Conservation (phyloP, 2,888 invertebrate genomes). For the Octonoba sinensis region DNA sequence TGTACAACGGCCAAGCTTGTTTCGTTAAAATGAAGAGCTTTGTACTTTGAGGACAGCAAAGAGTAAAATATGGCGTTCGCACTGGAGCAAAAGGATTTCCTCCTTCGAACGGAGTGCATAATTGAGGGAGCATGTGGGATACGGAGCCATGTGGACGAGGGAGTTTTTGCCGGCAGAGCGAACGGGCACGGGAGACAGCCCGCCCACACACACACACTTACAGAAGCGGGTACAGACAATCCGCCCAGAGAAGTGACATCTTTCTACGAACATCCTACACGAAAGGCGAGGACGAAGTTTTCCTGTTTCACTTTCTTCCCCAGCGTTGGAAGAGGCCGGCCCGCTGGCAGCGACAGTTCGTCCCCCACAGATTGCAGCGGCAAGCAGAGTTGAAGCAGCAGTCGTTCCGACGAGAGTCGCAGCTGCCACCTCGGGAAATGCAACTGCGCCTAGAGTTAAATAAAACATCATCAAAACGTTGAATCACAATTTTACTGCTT, state of each 20-base stretch:
- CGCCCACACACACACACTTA: slow-evolving; percentile 15
- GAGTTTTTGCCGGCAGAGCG: too few relatives aligned
- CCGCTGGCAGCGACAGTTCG: slow-evolving; percentile 88
- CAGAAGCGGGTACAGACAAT: slow-evolving; percentile 27
- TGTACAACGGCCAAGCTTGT: too few relatives aligned
- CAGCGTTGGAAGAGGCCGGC: slow-evolving; percentile 83
- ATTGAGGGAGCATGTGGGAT: too few relatives aligned
- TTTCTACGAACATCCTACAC: too few relatives aligned
- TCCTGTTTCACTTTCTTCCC: slow-evolving; percentile 41
- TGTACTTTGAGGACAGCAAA: slow-evolving; percentile 48
- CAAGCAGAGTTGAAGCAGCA: slow-evolving; percentile 89
- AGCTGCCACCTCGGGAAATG: slow-evolving; percentile 84
- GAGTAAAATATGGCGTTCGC: too few relatives aligned
- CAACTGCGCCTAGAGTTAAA: slow-evolving; percentile 72
- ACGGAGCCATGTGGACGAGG: too few relatives aligned
- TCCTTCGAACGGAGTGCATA: too few relatives aligned
- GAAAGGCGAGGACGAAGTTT: background rate
- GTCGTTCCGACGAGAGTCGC: slow-evolving; percentile 86
- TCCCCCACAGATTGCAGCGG: slow-evolving; percentile 89
- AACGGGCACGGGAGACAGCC: too few relatives aligned
- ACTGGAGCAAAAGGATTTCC: too few relatives aligned
- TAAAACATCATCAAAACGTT: too few relatives aligned
- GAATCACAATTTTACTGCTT: too few relatives aligned
- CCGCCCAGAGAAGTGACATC: too few relatives aligned
- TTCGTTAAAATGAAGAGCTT: slow-evolving; percentile 5